Base-by-base conservation (phyloP, 2,797 vertebrate species). In the Margarornis squamiger region DNA sequence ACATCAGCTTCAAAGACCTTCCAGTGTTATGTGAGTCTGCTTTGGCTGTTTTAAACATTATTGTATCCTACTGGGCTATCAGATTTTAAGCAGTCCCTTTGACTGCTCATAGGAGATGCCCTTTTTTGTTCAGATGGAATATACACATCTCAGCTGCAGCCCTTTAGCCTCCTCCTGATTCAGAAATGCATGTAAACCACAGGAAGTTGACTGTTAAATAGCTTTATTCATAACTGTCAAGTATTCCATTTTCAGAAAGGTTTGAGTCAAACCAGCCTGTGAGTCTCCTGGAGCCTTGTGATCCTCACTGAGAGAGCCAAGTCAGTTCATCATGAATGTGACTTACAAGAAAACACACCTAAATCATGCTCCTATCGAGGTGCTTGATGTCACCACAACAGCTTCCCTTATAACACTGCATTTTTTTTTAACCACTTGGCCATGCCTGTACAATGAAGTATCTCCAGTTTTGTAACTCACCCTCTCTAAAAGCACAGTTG, bases 201-300 rank as follows among this genome's bases (percentile, higher is more conserved):
- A 95, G 92, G 95, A 96, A 97, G 94, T 26, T 94, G 91, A 94
- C 94, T 97, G 92, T 91, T 94, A 96, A 96, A 88, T 93, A 96
- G 91, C 92, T 87, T 96, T 92, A 97, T 95, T 96, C 91, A 86
- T 86, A 97, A 96, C 92, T 92, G 95, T 92, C 95, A 96, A 93
- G 49, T 89, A 85, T 92, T 95, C 88, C 81, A 59, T 96, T 96
- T 97, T 95, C 95, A 96, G 85, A 78, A 87, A 96, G 88, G 84
- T 94, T 95, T 93, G 83, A 96, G 83, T 96, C 86, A 88, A 79
- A 96, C 45, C 90, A 96, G 81, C 81, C 80, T 86, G 91, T 34
- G 38, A 55, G 70, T 30, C 57, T 89, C 66, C 63, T 52, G 34
- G 6, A 92, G 86, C 54, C 93, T 71, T 83, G 51, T 73, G 84